These are phyloP conservation scores for Phrynocephalus guinanensis DNA, from an alignment of 2,797 vertebrate genomes.

Conservation along the genomic window DNA sequence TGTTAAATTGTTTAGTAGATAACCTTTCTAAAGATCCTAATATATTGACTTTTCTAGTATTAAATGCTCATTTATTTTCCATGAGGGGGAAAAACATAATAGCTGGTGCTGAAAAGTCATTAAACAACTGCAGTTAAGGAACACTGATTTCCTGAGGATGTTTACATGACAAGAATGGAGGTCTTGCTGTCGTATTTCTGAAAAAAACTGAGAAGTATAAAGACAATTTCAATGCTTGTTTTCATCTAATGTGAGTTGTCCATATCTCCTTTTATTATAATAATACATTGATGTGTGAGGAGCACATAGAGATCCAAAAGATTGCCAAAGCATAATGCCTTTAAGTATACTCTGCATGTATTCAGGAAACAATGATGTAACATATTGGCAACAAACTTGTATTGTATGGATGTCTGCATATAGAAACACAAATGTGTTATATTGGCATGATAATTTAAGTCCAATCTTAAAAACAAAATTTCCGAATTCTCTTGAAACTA, in stretches of 20 bases:
- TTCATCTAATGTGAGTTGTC: constrained; percentile 34
- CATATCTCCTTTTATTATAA: background rate
- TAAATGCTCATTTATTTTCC: constrained; percentile 23
- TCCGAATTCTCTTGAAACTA: no score
- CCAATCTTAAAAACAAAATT: no score
- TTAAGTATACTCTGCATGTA: constrained; percentile 67
- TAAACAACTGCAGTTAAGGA: constrained; percentile 33
- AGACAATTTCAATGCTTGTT: background rate
- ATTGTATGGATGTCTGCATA: background rate
- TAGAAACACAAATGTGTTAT: background rate
- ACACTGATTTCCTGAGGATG: background rate
- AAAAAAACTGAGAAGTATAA: constrained; percentile 1
- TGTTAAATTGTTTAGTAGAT: constrained; percentile 17
- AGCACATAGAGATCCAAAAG: constrained; percentile 25
- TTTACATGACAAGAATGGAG: constrained; percentile 1
- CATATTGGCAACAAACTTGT: constrained; percentile 44
- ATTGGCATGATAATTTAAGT: background rate
- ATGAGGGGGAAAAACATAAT: constrained; percentile 1
- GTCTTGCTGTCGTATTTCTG: background rate
- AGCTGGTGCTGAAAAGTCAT: constrained; percentile 15
- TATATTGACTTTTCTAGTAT: constrained; percentile 11
- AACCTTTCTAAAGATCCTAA: constrained; percentile 17
- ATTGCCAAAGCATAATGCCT: constrained; percentile 46
- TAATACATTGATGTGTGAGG: constrained; percentile 47
- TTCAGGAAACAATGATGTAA: constrained; percentile 60